Evolutionary conservation across 2,797 vertebrate species (phyloP), one percentile per base, ranked within the genome.

Genomic region (Aldrovandia affinis): DNA sequence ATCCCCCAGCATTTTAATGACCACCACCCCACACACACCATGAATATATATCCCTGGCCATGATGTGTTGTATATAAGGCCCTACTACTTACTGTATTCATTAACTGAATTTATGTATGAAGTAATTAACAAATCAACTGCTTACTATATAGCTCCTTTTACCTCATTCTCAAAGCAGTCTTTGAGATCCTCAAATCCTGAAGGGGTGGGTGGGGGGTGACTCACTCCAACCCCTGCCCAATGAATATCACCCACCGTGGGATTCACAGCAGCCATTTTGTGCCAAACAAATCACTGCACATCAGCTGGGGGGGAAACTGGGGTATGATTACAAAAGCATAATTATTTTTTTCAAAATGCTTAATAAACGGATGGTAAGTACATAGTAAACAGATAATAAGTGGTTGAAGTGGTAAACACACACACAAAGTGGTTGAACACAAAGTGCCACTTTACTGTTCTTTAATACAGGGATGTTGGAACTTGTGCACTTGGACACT

Each of bases 351-450:
- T 50, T 50, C 6, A 12, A 50, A 50, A 50, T 50, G 47, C 6
- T 12, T 22, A 42, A 73, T 22, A 73, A 39, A 73, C 68, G 39
- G 68, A 73, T 73, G 68, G 68, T 73, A 73, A 73, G 68, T 73
- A 33, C 33, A 33, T 39, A 73, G 68, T 4, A 73, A 73, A 73
- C 39, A 20, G 68, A 33, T 73, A 73, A 73, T 73, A 73, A 15
- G 63, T 30, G n/a, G n/a, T n/a, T 12, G 12, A 33, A 28, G 63
- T 65, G 28, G 63, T 30, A 70, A 30, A 70, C 65, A 73, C 33
- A 39, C 68, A 73, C 68, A 73, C 68, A 73, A 18, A 73, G n/a
- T 39, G 33, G 68, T 7, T 22, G 68, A 18, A 6, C 6, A 6
- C 12, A 50, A 12, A 42, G 36, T 39, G 18, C 30, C 18, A 39